These are phyloP conservation scores for Melanotus villosus DNA, from an alignment of 2,888 invertebrate genomes.

Conservation along the genomic window DNA sequence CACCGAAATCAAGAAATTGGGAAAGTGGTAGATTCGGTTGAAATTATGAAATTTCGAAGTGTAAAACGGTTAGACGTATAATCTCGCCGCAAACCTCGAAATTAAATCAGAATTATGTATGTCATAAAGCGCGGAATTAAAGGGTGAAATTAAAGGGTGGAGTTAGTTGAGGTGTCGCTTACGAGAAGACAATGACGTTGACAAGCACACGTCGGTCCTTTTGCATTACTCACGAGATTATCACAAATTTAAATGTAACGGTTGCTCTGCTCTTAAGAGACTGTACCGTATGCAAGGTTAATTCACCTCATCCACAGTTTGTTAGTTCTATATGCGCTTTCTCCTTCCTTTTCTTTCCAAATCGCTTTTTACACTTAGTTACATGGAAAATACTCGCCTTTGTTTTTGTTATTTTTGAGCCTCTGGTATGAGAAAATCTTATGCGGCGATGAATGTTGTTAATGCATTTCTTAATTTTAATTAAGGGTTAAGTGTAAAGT, in stretches of 20 bases:
- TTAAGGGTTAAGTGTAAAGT: no score
- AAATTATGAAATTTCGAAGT: slow-evolving; percentile 7
- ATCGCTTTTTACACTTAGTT: background rate
- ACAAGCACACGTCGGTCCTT: slow-evolving; percentile 56
- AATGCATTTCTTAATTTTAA: no score
- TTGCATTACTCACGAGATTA: slow-evolving; percentile 62
- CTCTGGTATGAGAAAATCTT: no score
- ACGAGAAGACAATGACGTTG: slow-evolving; percentile 52
- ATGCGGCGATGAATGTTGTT: no score
- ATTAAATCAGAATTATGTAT: slow-evolving; percentile 52
- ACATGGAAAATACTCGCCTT: no score
- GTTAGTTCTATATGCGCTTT: slow-evolving; percentile 30
- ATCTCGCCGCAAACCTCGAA: slow-evolving; percentile 30
- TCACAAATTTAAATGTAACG: slow-evolving; percentile 65
- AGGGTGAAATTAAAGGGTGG: slow-evolving; percentile 32
- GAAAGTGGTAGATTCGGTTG: no score
- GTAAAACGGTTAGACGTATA: slow-evolving; percentile 26
- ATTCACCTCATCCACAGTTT: slow-evolving; percentile 54
- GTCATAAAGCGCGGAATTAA: slow-evolving; percentile 48
- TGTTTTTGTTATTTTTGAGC: no score
- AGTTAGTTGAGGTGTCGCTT: slow-evolving; percentile 50
- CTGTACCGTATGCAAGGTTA: slow-evolving; percentile 57
- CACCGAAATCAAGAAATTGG: no score
- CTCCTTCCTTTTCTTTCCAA: slow-evolving; percentile 5
- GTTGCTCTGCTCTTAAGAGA: slow-evolving; percentile 57